These are phyloP conservation scores for Teleogryllus occipitalis DNA, from an alignment of 1,140 invertebrate genomes.

Conservation along the genomic window DNA sequence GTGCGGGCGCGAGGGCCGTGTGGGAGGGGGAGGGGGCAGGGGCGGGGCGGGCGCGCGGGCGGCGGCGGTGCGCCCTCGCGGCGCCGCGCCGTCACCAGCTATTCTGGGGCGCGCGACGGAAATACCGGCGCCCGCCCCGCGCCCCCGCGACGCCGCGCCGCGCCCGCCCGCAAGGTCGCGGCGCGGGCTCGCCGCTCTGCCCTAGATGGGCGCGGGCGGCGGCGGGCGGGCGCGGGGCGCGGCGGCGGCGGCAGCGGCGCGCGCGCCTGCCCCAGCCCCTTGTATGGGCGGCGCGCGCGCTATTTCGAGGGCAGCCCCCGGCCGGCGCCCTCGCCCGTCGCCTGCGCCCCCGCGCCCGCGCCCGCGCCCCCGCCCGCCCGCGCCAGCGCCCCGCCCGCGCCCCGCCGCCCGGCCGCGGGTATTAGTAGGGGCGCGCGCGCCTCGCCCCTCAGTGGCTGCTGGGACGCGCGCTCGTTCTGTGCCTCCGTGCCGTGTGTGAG, in stretches of 20 bases:
- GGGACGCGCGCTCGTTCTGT: not conserved
- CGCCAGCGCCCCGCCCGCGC: not conserved
- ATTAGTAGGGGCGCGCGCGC: too few relatives aligned
- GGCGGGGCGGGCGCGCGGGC: too few relatives aligned
- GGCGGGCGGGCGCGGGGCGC: not conserved
- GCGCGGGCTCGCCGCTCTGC: not conserved
- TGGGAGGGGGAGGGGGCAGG: too few relatives aligned
- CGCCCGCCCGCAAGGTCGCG: not conserved
- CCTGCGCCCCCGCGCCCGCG: not conserved
- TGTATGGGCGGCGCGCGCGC: not conserved
- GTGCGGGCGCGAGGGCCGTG: too few relatives aligned
- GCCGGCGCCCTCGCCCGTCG: not conserved
- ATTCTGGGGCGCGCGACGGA: not conserved
- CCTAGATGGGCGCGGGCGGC: not conserved
- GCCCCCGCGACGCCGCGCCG: not conserved
- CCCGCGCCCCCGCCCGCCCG: not conserved
- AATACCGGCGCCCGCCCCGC: not conserved
- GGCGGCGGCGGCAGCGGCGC: not conserved
- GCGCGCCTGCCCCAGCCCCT: not conserved
- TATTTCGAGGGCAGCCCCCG: not conserved
- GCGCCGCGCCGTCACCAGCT: not conserved
- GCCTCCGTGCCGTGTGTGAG: not conserved
- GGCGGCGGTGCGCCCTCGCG: not conserved
- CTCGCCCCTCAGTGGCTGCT: too few relatives aligned
- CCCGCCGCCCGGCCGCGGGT: not conserved